phyloP scores from a whole-genome alignment of 2,797 vertebrate species.

The Syngnathus acus region DNA sequence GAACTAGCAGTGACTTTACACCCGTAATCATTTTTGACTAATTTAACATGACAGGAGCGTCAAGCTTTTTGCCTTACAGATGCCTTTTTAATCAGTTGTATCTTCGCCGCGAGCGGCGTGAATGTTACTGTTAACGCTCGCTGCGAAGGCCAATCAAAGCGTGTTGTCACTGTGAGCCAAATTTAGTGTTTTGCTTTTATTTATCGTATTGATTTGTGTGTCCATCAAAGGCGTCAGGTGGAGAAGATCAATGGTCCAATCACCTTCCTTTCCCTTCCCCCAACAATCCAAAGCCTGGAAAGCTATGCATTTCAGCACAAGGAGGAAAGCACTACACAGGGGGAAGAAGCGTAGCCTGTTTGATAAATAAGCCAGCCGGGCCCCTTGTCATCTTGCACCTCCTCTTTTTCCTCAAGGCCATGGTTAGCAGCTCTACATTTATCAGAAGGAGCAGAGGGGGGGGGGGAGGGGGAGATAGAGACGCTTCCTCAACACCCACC shows the following conservation, averaged over 20 bases:
- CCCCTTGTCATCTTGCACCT: constrained; percentile 79
- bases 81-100: constrained; percentile 42
- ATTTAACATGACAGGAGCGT: constrained; percentile 19
- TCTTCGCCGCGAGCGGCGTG: constrained; percentile 23
- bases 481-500: constrained; percentile 33
- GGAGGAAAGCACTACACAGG: constrained; percentile 92
- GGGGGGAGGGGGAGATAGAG: constrained; percentile 46
- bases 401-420: constrained; percentile 27
- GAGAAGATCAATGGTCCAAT: constrained; percentile 42
- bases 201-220: constrained; percentile 48
- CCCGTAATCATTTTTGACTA: constrained; percentile 15
- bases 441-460: constrained; percentile 35
- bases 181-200: constrained; percentile 10
- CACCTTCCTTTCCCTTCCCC: constrained; percentile 9
- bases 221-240: constrained; percentile 37
- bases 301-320: constrained; percentile 91
- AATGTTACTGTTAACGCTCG: constrained; percentile 30
- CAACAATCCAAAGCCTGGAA: constrained; percentile 25
- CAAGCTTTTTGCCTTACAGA: constrained; percentile 48
- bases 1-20: background rate
- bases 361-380: constrained; percentile 57
- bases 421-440: constrained; percentile 6
- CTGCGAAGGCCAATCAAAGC: constrained; percentile 26
- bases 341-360: constrained; percentile 50
- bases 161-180: constrained; percentile 23